Evolutionary conservation across 2,797 vertebrate species (phyloP).

Genomic region (Mormyrops boulengeri): DNA sequence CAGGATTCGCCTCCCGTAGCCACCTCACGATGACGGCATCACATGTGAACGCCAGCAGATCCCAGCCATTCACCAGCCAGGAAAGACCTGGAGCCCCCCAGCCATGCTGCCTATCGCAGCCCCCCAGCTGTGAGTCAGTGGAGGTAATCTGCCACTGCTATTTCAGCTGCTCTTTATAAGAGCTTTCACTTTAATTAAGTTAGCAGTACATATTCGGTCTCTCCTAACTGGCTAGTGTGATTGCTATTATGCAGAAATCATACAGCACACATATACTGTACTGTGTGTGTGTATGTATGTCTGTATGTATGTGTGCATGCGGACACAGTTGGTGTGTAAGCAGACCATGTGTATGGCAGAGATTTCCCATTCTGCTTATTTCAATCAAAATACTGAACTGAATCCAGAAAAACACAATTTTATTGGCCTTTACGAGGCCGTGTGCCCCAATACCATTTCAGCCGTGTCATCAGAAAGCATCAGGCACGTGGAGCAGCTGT

Average conservation of each 20-base stretch:
- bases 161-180: conserved; percentile 25
- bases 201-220: neutral
- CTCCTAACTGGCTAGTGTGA: neutral
- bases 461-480: conserved; percentile 17
- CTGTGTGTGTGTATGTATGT: neutral
- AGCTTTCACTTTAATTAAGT: neutral
- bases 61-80: neutral
- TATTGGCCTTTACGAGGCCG: neutral
- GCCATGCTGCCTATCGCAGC: conserved; percentile 42
- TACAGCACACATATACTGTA: neutral
- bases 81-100: conserved; percentile 26
- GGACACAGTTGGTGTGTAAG: neutral
- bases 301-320: neutral
- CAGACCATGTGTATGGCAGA: neutral
- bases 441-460: neutral
- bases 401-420: neutral
- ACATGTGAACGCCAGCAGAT: neutral
- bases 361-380: neutral
- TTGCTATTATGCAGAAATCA: neutral
- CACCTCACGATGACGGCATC: neutral
- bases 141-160: conserved; percentile 38
- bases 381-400: conserved; percentile 5
- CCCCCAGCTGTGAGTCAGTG: conserved; percentile 40
- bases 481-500: conserved; percentile 12
- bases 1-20: neutral